Conservation (phyloP, 35 echinoderm and acorn worm genomes). For the Amphiura filiformis region DNA sequence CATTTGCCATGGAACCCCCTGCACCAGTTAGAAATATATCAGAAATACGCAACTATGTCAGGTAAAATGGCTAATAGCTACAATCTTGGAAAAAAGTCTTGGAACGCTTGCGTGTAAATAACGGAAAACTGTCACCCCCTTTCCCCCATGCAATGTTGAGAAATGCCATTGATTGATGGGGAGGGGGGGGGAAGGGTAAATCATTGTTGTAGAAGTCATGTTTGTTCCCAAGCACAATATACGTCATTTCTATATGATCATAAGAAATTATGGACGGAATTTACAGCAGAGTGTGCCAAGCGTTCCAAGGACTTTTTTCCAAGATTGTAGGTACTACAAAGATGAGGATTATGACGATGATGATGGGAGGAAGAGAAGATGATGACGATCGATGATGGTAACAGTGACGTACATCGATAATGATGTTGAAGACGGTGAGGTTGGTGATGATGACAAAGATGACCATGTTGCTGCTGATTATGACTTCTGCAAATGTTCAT, state of each 20-base stretch:
- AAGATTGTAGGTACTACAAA: background rate
- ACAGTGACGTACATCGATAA: background rate
- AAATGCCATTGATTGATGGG: too few species aligned
- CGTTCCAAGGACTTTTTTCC: too few species aligned
- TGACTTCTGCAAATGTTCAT: too few species aligned
- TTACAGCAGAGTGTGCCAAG: too few species aligned
- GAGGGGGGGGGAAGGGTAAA: too few species aligned
- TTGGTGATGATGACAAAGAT: background rate
- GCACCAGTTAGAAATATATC: constrained; percentile 78
- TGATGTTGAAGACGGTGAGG: background rate
- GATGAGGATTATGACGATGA: background rate
- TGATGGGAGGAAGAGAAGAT: background rate
- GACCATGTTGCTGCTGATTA: too few species aligned
- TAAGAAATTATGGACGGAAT: background rate
- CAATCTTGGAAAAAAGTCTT: too few species aligned
- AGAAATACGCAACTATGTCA: constrained; percentile 88
- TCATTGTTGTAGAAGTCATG: too few species aligned
- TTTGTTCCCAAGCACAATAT: too few species aligned
- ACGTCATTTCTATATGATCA: background rate
- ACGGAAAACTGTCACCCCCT: too few species aligned
- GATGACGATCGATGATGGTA: background rate
- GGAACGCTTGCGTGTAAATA: too few species aligned
- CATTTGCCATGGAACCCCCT: constrained; percentile 72
- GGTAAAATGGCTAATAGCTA: constrained; percentile 66
- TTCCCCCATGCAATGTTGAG: too few species aligned